A percentile compares a stretch with the other conserved stretches of the same genome.
Conservation (phyloP, 1,140 invertebrate genomes). For the Drosophila mayri region DNA sequence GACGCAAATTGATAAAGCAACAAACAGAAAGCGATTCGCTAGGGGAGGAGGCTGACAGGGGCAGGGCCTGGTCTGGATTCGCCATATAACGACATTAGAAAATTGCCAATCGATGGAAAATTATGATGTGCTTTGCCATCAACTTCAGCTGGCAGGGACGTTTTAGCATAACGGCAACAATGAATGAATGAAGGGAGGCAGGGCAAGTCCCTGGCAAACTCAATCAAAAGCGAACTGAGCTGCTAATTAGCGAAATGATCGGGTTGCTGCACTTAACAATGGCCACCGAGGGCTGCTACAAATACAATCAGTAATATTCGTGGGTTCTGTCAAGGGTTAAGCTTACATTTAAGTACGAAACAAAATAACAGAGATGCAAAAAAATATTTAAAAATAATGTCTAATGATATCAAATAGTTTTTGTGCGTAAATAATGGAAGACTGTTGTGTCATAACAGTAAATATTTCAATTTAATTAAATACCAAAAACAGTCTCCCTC, state of each 20-base stretch:
- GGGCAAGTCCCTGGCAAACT: conserved; percentile 13
- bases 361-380: neutral
- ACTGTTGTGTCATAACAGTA: neutral
- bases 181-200: neutral
- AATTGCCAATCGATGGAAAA: conserved; percentile 70
- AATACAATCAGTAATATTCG: too few relatives aligned
- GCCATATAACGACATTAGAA: conserved; percentile 56
- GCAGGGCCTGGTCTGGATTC: neutral
- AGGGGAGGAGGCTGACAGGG: conserved; percentile 6
- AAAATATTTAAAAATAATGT: neutral
- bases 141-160: conserved; percentile 41
- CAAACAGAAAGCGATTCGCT: conserved; percentile 19
- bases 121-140: conserved; percentile 56
- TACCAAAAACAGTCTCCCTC: neutral
- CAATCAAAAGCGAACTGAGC: conserved; percentile 24
- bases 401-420: neutral
- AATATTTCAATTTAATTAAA: neutral
- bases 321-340: neutral
- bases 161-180: conserved; percentile 40
- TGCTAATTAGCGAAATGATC: conserved; percentile 33
- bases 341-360: neutral
- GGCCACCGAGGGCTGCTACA: neutral
- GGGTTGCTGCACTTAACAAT: conserved; percentile 21
- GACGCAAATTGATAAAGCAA: conserved; percentile 57
- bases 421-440: neutral